Percentiles rank a stretch among this genome's conserved stretches.
Conservation (phyloP, 2,888 invertebrate species). For the Drosophila falleni region DNA sequence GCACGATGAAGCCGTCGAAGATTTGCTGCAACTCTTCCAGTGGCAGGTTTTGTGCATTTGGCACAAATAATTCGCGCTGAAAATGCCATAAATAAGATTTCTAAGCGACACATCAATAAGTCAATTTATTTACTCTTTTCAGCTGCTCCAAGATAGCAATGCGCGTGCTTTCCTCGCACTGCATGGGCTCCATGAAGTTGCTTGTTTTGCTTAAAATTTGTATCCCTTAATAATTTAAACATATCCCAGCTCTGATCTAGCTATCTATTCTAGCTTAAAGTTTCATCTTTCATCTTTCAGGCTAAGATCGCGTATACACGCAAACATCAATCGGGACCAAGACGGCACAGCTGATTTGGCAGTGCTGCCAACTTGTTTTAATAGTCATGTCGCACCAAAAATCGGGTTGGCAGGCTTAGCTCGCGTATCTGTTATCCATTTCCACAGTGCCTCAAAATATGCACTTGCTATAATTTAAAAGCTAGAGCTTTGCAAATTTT, state of each 20-base stretch:
- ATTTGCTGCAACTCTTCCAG: conserved; percentile 40
- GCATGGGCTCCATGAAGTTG: conserved; percentile 36
- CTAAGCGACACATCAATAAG: too few species aligned
- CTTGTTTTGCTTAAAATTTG: background rate
- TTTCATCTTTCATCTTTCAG: too few species aligned
- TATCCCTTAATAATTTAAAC: background rate
- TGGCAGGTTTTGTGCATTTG: conserved; percentile 32
- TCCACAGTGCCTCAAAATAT: too few species aligned
- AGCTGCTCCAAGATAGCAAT: conserved; percentile 25
- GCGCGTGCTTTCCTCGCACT: conserved; percentile 24
- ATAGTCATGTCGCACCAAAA: too few species aligned
- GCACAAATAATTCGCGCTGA: conserved; percentile 47
- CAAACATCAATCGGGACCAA: too few species aligned
- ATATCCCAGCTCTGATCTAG: background rate
- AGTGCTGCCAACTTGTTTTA: background rate
- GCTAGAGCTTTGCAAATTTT: too few species aligned
- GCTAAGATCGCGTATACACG: too few species aligned
- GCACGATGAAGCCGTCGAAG: conserved; percentile 48
- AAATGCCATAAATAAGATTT: background rate
- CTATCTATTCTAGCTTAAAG: too few species aligned
- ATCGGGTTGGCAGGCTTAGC: too few species aligned
- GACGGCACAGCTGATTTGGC: conserved; percentile 1
- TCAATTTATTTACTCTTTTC: background rate
- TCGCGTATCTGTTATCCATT: too few species aligned
- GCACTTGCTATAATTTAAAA: too few species aligned